phyloP scores from a whole-genome alignment of 2,797 vertebrate genomes.

The Xyrichtys novacula region DNA sequence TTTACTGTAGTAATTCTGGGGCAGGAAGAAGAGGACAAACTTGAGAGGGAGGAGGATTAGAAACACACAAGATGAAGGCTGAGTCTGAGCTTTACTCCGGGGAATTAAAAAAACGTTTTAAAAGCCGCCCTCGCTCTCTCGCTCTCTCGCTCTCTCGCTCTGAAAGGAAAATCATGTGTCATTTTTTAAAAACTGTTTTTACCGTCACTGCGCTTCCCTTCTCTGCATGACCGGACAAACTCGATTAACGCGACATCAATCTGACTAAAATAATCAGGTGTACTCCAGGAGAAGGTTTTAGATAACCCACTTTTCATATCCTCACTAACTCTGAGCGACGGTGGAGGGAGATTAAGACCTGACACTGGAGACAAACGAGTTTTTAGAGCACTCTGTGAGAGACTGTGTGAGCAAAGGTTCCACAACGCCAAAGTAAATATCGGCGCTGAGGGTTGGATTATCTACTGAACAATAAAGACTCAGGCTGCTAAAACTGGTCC shows the following conservation, averaged over 20 bases:
- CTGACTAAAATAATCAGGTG: background rate
- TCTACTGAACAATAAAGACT: too few species aligned
- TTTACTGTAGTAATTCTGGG: background rate
- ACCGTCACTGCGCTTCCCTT: background rate
- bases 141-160: too few species aligned
- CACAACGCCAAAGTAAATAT: too few species aligned
- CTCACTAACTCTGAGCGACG: background rate
- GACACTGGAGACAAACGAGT: too few species aligned
- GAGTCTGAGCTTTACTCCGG: slow-evolving; percentile 1
- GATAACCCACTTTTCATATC: slow-evolving; percentile 12
- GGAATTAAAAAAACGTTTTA: background rate
- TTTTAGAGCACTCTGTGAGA: too few species aligned
- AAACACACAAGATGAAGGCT: background rate
- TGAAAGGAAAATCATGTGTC: background rate
- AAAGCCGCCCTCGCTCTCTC: background rate
- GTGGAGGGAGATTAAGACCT: background rate
- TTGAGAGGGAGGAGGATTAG: background rate
- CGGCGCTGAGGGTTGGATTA: too few species aligned
- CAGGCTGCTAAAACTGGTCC: too few species aligned
- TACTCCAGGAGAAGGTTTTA: background rate
- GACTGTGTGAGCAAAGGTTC: background rate
- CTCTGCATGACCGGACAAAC: background rate
- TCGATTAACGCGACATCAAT: background rate
- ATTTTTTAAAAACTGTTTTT: too few species aligned
- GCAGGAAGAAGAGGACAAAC: background rate